Conservation (phyloP, 2,113 vertebrate species). For the Leuciscus idus region DNA sequence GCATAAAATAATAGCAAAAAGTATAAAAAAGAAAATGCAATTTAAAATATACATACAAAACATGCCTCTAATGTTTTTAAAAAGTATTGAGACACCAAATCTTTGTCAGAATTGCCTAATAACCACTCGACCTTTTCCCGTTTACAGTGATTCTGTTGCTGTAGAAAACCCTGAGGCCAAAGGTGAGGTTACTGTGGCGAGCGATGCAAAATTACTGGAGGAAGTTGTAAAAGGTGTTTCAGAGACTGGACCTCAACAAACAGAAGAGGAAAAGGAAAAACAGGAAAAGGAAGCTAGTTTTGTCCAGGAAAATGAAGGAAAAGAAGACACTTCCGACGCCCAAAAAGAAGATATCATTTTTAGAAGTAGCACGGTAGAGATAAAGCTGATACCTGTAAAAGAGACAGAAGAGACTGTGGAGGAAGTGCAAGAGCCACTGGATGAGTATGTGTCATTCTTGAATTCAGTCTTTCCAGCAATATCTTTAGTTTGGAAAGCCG, state of each 20-base stretch:
- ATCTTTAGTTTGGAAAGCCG: background rate
- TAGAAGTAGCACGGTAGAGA: conserved; percentile 18
- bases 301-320: conserved; percentile 31
- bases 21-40: background rate
- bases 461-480: background rate
- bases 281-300: conserved; percentile 3
- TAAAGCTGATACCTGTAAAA: background rate
- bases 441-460: conserved; percentile 40
- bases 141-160: conserved; percentile 34
- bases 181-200: background rate
- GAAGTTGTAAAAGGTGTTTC: conserved; percentile 4
- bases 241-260: conserved; percentile 7
- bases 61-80: background rate
- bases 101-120: background rate
- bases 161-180: conserved; percentile 31
- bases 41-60: background rate
- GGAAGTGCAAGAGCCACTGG: conserved; percentile 20
- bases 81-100: background rate
- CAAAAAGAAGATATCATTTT: conserved; percentile 41
- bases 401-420: conserved; percentile 8
- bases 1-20: background rate
- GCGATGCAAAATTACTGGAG: conserved; percentile 49
- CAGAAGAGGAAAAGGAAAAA: background rate
- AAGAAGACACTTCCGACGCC: background rate
- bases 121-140: background rate